A percentile compares a stretch with the other conserved stretches of the same genome.
These are phyloP conservation scores for Phoenicopterus ruber DNA, from an alignment of 2,113 vertebrate genomes.

Conservation along the genomic window DNA sequence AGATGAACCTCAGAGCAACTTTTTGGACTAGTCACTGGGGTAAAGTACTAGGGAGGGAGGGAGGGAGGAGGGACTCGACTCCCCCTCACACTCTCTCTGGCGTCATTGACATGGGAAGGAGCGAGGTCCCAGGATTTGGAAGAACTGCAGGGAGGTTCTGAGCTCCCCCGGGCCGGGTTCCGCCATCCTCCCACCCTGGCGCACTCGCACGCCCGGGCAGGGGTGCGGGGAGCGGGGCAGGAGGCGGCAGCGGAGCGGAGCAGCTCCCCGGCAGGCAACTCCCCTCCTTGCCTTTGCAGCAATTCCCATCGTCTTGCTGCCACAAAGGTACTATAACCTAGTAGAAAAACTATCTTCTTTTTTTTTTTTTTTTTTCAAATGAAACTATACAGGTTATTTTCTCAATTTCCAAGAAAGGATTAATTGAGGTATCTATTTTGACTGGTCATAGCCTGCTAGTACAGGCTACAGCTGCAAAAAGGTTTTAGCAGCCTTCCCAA, in stretches of 20 bases:
- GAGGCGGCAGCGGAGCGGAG: background rate
- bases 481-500: background rate
- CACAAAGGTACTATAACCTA: background rate
- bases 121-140: background rate
- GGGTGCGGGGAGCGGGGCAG: background rate
- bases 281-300: background rate
- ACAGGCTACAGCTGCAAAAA: background rate
- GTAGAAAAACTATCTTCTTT: background rate
- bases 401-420: background rate
- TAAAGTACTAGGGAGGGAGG: background rate
- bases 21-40: background rate
- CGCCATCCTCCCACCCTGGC: background rate
- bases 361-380: background rate
- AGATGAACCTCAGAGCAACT: background rate
- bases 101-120: background rate
- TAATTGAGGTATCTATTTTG: background rate
- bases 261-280: background rate
- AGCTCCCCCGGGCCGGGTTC: background rate
- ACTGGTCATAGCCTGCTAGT: background rate
- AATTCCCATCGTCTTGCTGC: background rate
- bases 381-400: background rate
- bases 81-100: background rate
- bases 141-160: background rate
- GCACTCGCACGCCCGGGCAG: accelerated
- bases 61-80: background rate